Evolutionary conservation across 2,888 invertebrate genomes (phyloP).

Genomic region (Cryptophagus acutangulus): DNA sequence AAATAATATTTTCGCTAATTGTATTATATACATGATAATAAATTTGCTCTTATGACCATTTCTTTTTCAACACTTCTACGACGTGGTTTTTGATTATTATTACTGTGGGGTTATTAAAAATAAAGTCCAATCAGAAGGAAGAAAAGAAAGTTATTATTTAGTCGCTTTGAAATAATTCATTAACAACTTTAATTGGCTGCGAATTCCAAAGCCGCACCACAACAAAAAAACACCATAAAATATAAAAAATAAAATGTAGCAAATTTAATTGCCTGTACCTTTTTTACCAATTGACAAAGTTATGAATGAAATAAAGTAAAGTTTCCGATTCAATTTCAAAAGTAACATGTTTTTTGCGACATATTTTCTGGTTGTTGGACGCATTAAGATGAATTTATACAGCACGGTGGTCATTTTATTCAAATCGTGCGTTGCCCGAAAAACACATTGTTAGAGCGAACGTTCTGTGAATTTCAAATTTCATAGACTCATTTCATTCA

Average conservation of each 20-base stretch:
- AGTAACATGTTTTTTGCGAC: constrained; percentile 21
- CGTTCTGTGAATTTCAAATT: constrained; percentile 23
- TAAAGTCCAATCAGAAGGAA: no score
- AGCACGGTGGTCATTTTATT: constrained; percentile 28
- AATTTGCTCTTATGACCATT: constrained; percentile 16
- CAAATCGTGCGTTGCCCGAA: constrained; percentile 26
- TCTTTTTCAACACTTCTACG: constrained; percentile 6
- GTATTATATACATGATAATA: constrained; percentile 18
- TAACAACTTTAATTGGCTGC: constrained; percentile 32
- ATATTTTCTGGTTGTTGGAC: constrained; percentile 22
- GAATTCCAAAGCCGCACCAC: no score
- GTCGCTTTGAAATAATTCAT: constrained; percentile 33
- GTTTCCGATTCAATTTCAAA: constrained; percentile 14
- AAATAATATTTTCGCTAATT: constrained; percentile 23
- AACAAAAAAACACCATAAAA: constrained; percentile 16
- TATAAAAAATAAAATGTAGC: constrained; percentile 3
- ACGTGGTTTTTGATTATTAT: no score
- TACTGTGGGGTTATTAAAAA: no score
- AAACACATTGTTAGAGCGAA: constrained; percentile 33
- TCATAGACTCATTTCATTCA: constrained; percentile 21
- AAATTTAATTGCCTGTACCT: constrained; percentile 33
- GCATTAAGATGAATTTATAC: constrained; percentile 34
- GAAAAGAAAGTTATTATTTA: constrained; percentile 28
- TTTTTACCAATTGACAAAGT: constrained; percentile 25
- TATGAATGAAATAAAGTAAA: constrained; percentile 29